Base-by-base conservation (phyloP, 2,888 invertebrate species). In the Acrocyrtus sp. region DNA sequence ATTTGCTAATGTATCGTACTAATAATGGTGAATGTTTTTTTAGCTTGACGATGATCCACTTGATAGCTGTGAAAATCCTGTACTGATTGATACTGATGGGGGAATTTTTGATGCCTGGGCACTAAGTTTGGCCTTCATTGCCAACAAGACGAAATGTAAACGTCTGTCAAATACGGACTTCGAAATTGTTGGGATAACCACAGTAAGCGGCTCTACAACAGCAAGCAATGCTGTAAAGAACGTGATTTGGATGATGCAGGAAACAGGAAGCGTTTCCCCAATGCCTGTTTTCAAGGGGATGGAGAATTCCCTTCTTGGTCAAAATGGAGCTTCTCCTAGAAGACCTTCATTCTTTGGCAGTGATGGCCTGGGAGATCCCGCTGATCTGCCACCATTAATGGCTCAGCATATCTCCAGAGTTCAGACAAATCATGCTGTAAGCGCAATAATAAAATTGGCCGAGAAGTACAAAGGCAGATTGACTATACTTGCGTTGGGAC, bases 131-230 rank as follows among this genome's bases (percentile, higher is more conserved):
- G 83, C 90, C 1, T 82, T 90, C 1, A 67, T 74, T 24, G 39
- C 60, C 4, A 1, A 29, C 15, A 5, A 8, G 8, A 4, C 26
- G 1, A 21, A 19, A 6, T 3, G 24, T 4, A 84, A 86, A 53
- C 88, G 88, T 1, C 87, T 89, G 75, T 74, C 66, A 8, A 75
- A 82, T 10, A 83, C 84, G 1, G 79, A 84, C 61, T 81, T 88
- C 15, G 83, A 89, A 80, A 83, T 94, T 41, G 83, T 91, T 54
- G 93, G 88, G 0, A 87, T 94, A 0, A 92, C 93, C 0, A 92
- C 92, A 60, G 90, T 89, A 0, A 87, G 88, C 79, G 94, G 94
- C 0, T 94, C 94, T 82, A 91, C 92, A 0, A 84, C 83, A 1
- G 85, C 92, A 58, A 88, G 90, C 12, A 89, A 92, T 82, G 91